phyloP scores from a whole-genome alignment of 2,797 vertebrate genomes.

The Poecilia gillii region DNA sequence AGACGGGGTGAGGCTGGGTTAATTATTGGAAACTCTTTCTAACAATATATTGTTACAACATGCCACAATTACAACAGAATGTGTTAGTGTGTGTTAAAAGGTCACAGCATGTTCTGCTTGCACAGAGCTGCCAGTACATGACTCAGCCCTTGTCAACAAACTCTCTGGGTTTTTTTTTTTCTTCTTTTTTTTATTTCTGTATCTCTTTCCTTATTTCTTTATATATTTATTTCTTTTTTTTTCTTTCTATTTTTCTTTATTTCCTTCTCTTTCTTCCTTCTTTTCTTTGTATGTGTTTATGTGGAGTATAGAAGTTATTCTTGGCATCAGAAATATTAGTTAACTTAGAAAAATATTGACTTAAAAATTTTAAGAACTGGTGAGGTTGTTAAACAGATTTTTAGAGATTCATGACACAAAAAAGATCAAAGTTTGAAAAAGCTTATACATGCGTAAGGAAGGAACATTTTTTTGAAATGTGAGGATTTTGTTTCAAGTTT shows the following conservation, averaged over 20 bases:
- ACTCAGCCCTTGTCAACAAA: constrained; percentile 58
- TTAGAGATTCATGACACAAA: neutral
- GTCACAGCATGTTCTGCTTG: constrained; percentile 47
- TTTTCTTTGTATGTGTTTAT: neutral
- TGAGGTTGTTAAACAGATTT: neutral
- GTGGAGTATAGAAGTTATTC: neutral
- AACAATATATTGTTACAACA: constrained; percentile 9
- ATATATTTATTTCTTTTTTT: neutral
- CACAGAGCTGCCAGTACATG: constrained; percentile 53
- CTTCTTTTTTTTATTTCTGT: neutral
- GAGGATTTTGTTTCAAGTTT: neutral
- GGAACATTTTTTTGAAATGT: neutral
- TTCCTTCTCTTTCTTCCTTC: neutral
- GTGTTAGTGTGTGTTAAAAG: constrained; percentile 24
- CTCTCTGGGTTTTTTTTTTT: neutral
- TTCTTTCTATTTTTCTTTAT: neutral
- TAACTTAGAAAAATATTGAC: neutral
- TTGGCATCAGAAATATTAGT: neutral
- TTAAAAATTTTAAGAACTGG: neutral
- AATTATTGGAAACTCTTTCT: constrained; percentile 16
- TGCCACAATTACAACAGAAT: constrained; percentile 13
- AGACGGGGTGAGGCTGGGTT: constrained; percentile 12
- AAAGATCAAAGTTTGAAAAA: neutral
- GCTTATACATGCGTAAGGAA: neutral
- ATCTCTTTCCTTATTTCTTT: neutral